Evolutionary conservation across 2,113 vertebrate genomes (phyloP).

Genomic region (Myotis lucifugus): DNA sequence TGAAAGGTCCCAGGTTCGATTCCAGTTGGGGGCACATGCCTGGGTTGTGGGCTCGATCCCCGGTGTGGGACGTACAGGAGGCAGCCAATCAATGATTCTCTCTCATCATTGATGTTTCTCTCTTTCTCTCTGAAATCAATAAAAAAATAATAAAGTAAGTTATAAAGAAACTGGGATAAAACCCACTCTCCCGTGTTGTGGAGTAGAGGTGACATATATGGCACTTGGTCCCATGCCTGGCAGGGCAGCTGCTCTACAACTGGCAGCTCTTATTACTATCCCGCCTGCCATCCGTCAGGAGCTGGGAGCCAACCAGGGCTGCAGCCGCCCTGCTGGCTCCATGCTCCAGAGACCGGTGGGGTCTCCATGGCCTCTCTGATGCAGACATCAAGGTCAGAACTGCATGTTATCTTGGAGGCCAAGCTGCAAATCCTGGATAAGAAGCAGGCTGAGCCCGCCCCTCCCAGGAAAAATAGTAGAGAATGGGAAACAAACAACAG

Average conservation of each 20-base stretch:
- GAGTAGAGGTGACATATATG: rapidly evolving
- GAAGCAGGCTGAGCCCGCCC: neutral
- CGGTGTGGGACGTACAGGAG: no score
- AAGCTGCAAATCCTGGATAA: neutral
- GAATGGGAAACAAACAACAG: neutral
- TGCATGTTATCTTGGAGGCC: neutral
- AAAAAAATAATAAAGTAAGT: no score
- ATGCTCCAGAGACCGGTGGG: neutral
- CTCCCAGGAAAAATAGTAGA: neutral
- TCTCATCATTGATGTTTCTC: no score
- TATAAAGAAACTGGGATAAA: neutral
- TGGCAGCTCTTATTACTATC: neutral
- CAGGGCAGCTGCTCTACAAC: neutral
- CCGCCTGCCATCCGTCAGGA: neutral
- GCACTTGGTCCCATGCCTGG: neutral
- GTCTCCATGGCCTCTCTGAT: neutral
- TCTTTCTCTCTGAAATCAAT: no score
- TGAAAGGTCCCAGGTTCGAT: no score
- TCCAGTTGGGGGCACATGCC: no score
- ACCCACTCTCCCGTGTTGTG: neutral
- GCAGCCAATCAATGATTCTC: no score
- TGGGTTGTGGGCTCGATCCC: no score
- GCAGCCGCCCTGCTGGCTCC: neutral
- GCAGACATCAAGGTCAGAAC: neutral
- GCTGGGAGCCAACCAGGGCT: neutral